phyloP scores from a whole-genome alignment of 2,113 vertebrate genomes.

The Mormyrus lacerda region DNA sequence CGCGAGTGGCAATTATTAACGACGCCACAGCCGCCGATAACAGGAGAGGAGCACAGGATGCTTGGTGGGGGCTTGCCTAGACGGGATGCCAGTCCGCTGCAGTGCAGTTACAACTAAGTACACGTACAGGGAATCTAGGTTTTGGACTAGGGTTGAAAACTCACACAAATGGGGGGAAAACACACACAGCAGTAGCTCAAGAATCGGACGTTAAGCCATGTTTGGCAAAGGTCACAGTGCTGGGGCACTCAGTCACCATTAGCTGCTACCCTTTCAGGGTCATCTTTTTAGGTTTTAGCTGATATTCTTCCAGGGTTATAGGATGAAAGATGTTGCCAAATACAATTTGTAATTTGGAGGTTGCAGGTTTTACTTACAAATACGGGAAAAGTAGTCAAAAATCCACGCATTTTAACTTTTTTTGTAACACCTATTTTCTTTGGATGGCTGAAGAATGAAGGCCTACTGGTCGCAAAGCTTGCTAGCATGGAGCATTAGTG shows the following conservation, averaged over 20 bases:
- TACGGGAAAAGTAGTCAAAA: neutral
- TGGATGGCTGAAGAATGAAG: neutral
- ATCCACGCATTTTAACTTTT: neutral
- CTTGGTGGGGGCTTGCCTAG: neutral
- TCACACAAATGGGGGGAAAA: neutral
- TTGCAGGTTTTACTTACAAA: neutral
- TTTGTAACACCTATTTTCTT: neutral
- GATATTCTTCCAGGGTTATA: neutral
- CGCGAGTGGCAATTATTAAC: neutral
- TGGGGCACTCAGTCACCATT: neutral
- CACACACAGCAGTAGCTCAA: neutral
- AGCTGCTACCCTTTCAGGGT: neutral
- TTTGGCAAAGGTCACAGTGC: too few species aligned
- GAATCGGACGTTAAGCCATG: too few species aligned
- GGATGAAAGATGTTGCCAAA: neutral
- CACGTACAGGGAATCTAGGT: neutral
- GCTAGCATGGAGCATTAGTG: neutral
- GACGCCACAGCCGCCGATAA: neutral
- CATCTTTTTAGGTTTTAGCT: neutral
- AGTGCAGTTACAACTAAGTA: neutral
- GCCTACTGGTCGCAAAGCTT: neutral
- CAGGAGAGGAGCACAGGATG: neutral
- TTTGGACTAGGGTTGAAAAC: neutral
- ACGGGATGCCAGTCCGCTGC: neutral
- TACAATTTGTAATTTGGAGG: neutral